A percentile compares a stretch with the other conserved stretches of the same genome.
phyloP scores from a whole-genome alignment of 1,140 invertebrate genomes.

The Bactericera cockerelli region DNA sequence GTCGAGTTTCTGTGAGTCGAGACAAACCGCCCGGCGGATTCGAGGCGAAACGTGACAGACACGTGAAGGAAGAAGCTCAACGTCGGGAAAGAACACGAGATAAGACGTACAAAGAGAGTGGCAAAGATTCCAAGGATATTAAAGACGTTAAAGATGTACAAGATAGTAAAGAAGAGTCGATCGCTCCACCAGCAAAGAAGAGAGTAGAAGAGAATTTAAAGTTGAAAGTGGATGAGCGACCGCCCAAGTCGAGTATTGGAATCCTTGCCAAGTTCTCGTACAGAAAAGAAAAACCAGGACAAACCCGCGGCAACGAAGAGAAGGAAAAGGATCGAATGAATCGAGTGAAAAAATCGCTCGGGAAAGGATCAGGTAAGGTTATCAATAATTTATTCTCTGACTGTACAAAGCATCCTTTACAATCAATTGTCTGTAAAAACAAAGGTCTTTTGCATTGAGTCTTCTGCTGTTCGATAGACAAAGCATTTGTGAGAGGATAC shows the following conservation, averaged over 20 bases:
- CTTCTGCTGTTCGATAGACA: too few species aligned
- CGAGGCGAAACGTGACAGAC: slow-evolving; percentile 8
- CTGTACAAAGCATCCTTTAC: too few species aligned
- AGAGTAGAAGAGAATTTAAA: background rate
- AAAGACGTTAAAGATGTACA: too few species aligned
- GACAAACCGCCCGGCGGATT: too few species aligned
- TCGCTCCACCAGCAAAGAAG: background rate
- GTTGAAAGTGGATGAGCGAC: slow-evolving; percentile 11
- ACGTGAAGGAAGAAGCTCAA: slow-evolving; percentile 7
- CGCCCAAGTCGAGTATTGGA: slow-evolving; percentile 2
- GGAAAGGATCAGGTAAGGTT: background rate
- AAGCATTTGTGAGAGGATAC: too few species aligned
- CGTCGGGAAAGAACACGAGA: background rate
- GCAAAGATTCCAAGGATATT: background rate
- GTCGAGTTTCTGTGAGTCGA: too few species aligned
- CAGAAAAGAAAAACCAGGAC: background rate
- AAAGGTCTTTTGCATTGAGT: too few species aligned
- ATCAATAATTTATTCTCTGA: too few species aligned
- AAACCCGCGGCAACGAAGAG: background rate
- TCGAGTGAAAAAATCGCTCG: background rate
- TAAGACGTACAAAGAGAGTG: background rate
- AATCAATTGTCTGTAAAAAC: too few species aligned
- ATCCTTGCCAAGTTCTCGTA: background rate
- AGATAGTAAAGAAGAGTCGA: slow-evolving; percentile 10
- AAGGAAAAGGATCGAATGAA: background rate